These are phyloP conservation scores for Mesoligia furuncula DNA, from an alignment of 2,888 invertebrate genomes.

Conservation along the genomic window DNA sequence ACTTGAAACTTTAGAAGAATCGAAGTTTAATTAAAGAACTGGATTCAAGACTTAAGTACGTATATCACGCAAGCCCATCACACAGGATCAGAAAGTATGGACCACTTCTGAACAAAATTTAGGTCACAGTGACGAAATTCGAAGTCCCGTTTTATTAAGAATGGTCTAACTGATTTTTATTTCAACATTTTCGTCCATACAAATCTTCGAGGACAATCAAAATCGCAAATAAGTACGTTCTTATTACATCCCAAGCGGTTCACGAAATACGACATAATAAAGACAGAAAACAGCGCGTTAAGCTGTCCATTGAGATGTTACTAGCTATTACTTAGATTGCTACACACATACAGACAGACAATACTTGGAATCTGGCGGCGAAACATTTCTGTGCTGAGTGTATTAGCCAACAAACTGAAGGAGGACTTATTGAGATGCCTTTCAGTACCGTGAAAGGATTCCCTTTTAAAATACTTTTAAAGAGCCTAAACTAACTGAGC, in stretches of 20 bases:
- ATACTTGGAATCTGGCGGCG: background rate
- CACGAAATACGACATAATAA: conserved; percentile 20
- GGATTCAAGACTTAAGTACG: background rate
- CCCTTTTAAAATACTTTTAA: conserved; percentile 13
- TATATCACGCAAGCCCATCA: background rate
- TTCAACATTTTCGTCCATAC: background rate
- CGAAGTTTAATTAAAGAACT: background rate
- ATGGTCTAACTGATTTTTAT: background rate
- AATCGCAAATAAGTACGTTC: conserved; percentile 26
- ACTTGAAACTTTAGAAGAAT: background rate
- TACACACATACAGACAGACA: conserved; percentile 16
- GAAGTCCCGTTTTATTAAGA: no score
- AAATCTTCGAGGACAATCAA: conserved; percentile 25
- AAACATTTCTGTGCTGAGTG: conserved; percentile 13
- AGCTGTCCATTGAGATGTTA: conserved; percentile 14
- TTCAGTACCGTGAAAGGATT: conserved; percentile 5
- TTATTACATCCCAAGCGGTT: conserved; percentile 10
- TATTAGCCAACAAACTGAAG: conserved; percentile 31
- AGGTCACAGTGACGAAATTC: background rate
- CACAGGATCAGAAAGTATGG: background rate
- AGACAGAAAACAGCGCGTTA: conserved; percentile 26
- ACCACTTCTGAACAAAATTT: background rate
- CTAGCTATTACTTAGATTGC: conserved; percentile 27
- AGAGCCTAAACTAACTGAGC: background rate
- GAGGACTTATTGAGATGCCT: conserved; percentile 13